Base-by-base conservation (phyloP, 64 coral and sea anemone species). In the Catalaphyllia jardinei region DNA sequence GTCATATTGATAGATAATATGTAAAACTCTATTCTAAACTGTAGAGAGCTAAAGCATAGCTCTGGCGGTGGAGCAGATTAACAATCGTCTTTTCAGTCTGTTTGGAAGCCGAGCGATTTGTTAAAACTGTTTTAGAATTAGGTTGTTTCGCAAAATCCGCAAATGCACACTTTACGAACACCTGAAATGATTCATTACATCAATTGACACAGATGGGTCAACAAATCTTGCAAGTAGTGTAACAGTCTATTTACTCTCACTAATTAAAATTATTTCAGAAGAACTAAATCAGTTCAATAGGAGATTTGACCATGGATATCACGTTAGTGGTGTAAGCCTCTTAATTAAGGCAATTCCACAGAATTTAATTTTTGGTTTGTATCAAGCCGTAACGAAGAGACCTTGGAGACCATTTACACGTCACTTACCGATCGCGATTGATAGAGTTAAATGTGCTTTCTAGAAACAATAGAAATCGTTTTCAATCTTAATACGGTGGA, bases 101-200 rank as follows among this genome's bases (percentile, higher is more conserved):
- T 35, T 10, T 71, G 49, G 20, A 22, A 51, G 62, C 22, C 22
- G 81, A 71, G 19, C 27, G 81, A 85, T 71, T 71, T 51, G 29
- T 71, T 84, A 18, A 50, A 50, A 8, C 2, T 39, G 5, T 4
- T 14, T 9, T 38, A 71, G 50, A 50, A 71, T 69, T 0, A 29
- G 71, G 42, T 4, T 20, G 60, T 24, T 24, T 83, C 59, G 39
- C 35, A 69, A 69, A 65, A 29, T 71, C 12, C 22, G 51, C 8
- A 51, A 24, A 38, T 11, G 81, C 50, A 50, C 29, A 29, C 51
- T 67, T 71, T 52, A 85, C 18, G 29, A 38, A 42, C 81, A 85
- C 62, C 81, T 85, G 81, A 71, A n/a, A 52, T 29, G 24, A 85
- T 71, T 69, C 27, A 85, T 51, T 71, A 28, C 3, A 71, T 51